These are phyloP conservation scores for Colletes collaris DNA, from an alignment of 2,888 invertebrate genomes.

Conservation along the genomic window DNA sequence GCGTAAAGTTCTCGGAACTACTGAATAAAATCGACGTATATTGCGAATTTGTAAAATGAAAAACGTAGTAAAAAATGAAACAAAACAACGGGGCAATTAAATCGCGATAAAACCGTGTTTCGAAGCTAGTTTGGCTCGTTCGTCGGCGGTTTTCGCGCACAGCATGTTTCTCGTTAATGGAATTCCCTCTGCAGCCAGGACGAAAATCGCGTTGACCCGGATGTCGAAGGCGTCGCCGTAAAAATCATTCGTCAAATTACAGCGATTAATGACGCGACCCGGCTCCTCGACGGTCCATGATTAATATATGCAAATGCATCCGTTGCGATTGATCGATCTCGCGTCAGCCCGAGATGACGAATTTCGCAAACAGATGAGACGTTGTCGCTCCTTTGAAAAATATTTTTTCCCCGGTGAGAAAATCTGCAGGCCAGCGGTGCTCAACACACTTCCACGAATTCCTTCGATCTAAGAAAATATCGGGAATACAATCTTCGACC, in stretches of 20 bases:
- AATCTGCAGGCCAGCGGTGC: too few species aligned
- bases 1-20: too few species aligned
- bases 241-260: slow-evolving; percentile 28
- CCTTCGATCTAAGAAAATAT: too few species aligned
- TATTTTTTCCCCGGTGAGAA: too few species aligned
- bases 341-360: slow-evolving; percentile 3
- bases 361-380: background rate
- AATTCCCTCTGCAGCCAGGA: background rate
- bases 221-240: slow-evolving; percentile 1
- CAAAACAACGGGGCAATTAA: slow-evolving; percentile 12
- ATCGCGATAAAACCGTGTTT: slow-evolving; percentile 17
- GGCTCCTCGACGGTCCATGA: background rate
- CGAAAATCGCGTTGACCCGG: background rate
- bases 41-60: background rate
- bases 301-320: slow-evolving; percentile 9
- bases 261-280: slow-evolving; percentile 5
- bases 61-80: background rate
- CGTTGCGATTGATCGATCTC: slow-evolving; percentile 11
- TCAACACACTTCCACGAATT: too few species aligned
- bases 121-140: background rate
- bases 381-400: too few species aligned
- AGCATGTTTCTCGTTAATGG: slow-evolving; percentile 13
- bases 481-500: too few species aligned
- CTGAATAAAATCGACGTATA: too few species aligned
- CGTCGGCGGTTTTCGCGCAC: background rate